A percentile compares a stretch with the other conserved stretches of the same genome.
Evolutionary conservation across 1,140 invertebrate genomes (phyloP).

Genomic region (Pseudachorutes palmiensis): DNA sequence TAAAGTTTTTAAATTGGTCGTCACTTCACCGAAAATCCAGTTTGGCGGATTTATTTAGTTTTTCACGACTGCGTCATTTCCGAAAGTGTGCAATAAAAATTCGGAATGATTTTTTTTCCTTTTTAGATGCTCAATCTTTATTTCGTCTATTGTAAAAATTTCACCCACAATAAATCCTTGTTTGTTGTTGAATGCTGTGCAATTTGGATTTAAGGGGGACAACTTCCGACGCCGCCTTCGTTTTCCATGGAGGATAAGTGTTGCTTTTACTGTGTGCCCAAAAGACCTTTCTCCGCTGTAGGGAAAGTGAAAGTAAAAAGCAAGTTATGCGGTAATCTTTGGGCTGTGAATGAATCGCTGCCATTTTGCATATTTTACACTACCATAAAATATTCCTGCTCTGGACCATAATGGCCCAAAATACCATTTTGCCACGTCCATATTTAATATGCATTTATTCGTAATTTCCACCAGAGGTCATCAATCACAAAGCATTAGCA

Average conservation of each 20-base stretch:
- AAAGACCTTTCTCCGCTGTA: not conserved
- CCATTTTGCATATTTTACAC: not conserved
- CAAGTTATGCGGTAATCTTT: no score
- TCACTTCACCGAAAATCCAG: no score
- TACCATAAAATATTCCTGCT: not conserved
- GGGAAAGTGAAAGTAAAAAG: constrained; percentile 5
- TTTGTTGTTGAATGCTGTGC: not conserved
- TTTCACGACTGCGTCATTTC: not conserved
- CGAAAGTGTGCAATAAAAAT: not conserved
- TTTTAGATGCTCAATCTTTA: not conserved
- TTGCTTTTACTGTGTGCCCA: not conserved
- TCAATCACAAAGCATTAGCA: constrained; percentile 28
- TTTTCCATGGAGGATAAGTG: not conserved
- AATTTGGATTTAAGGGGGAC: not conserved
- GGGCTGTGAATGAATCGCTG: not conserved
- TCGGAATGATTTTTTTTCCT: not conserved
- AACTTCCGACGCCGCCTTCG: not conserved
- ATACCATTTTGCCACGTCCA: no score
- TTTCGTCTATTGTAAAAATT: not conserved
- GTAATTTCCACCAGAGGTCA: constrained; percentile 27
- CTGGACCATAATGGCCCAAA: not conserved
- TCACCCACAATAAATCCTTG: not conserved
- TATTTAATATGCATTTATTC: constrained; percentile 1
- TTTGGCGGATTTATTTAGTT: not conserved
- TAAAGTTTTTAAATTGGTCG: not conserved